Evolutionary conservation across 2,113 vertebrate species (phyloP), one percentile per base, ranked within the genome.

Genomic region (Nannospalax galili): DNA sequence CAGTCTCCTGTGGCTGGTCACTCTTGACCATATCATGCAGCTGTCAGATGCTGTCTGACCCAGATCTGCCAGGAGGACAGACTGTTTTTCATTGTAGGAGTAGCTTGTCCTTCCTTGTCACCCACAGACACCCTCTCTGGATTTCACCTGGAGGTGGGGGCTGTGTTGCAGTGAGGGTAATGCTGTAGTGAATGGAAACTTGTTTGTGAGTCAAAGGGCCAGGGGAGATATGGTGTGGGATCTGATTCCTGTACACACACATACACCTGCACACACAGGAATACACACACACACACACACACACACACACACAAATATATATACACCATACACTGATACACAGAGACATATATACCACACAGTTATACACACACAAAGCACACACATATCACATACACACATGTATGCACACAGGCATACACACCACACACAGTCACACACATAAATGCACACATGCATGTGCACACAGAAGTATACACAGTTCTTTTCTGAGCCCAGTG

Each of bases 21-120:
- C 7, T 70, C 45, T 9, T 88, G 42, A 81, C 67, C 75, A 42
- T 7, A 14, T 58, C 67, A 91, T 73, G 32, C 22, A 52, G 52
- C 72, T 65, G 67, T 81, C 88, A 92, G 62, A 32, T 40, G 65
- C 42, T 0, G 14, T 69, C 75, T 42, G 78, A 85, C 92, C 95
- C 84, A 81, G 88, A 90, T 81, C 78, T 64, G 91, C 91, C 88
- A 62, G 64, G 48, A 75, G n/a, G 48, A 81, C 82, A 82, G 62
- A 26, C 45, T 52, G 72, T 17, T 52, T 58, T 16, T 77, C 81
- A 74, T 62, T 5, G 35, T 48, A 22, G 64, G 40, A 84, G 28
- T 32, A 42, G 40, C 32, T 65, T 67, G 12, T 0, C 16, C 60
- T n/a, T 11, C 52, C 90, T 64, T 74, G 24, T 80, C 75, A 88